Evolutionary conservation across 2,113 vertebrate species (phyloP).

Genomic region (Vireo altiloquus): DNA sequence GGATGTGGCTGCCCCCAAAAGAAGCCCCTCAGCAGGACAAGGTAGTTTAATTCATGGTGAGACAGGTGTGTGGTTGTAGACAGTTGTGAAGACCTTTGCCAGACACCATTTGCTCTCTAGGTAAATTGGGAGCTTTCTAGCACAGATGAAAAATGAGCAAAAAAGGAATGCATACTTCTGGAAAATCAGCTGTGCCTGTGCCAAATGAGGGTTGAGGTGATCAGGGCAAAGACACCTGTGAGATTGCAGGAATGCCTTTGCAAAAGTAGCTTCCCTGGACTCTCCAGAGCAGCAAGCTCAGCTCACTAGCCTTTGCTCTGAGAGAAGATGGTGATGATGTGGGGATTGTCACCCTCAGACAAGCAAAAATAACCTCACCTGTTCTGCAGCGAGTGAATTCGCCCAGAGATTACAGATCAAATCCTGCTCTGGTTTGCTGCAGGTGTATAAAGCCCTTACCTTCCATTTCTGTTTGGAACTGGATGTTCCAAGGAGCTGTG

Average conservation of each 20-base stretch:
- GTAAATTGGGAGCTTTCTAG: background rate
- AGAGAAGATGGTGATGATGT: background rate
- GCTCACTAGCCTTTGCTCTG: background rate
- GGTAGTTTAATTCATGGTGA: fast-evolving
- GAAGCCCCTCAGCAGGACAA: background rate
- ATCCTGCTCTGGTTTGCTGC: background rate
- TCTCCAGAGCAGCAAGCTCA: background rate
- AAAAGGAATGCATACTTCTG: fast-evolving
- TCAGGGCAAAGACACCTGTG: background rate
- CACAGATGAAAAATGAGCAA: background rate
- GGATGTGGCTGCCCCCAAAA: background rate
- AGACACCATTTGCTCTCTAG: background rate
- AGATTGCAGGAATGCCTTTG: background rate
- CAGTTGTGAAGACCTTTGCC: background rate
- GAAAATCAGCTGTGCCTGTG: background rate
- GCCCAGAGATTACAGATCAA: background rate
- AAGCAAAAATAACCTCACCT: background rate
- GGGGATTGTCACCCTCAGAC: background rate
- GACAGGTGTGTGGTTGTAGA: background rate
- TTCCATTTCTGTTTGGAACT: background rate
- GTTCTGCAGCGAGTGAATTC: background rate
- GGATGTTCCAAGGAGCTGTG: background rate
- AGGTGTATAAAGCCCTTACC: background rate
- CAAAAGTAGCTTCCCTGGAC: background rate
- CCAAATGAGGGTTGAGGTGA: background rate